phyloP scores from a whole-genome alignment of 2,888 invertebrate species.

The Malthinus seriepunctatus region DNA sequence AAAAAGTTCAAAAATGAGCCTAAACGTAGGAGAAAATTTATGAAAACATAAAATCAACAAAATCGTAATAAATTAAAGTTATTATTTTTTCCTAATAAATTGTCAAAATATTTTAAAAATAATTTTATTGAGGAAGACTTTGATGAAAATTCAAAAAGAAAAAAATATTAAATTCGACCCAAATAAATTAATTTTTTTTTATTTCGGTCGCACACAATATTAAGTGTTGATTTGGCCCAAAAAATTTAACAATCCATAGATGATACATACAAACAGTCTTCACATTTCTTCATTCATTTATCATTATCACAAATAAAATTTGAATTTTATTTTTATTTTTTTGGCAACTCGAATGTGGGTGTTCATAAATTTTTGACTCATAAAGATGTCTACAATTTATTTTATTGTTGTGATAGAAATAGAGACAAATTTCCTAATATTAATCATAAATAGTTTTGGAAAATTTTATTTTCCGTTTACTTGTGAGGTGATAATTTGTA shows the following conservation, averaged over 20 bases:
- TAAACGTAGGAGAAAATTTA: no score
- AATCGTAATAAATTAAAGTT: no score
- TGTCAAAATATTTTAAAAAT: no score
- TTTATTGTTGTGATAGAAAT: not conserved
- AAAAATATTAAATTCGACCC: not conserved
- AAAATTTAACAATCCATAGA: no score
- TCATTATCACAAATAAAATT: not conserved
- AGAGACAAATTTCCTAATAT: slow-evolving; percentile 3
- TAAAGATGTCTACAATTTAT: slow-evolving; percentile 2
- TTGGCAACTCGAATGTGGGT: slow-evolving; percentile 2
- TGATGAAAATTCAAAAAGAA: not conserved
- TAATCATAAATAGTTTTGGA: slow-evolving; percentile 1
- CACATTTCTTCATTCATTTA: no score
- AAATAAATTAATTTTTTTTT: not conserved
- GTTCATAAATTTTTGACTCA: slow-evolving; percentile 6
- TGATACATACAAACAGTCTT: no score
- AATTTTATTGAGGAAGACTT: no score
- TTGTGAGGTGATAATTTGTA: no score
- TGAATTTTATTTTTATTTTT: slow-evolving; percentile 5
- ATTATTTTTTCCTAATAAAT: no score
- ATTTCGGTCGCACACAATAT: not conserved
- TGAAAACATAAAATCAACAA: no score
- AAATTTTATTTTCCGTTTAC: slow-evolving; percentile 1
- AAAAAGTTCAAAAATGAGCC: no score
- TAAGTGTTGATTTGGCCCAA: slow-evolving; percentile 2